These are phyloP conservation scores for Sebastes alutus DNA, from an alignment of 2,797 vertebrate genomes.

Conservation along the genomic window DNA sequence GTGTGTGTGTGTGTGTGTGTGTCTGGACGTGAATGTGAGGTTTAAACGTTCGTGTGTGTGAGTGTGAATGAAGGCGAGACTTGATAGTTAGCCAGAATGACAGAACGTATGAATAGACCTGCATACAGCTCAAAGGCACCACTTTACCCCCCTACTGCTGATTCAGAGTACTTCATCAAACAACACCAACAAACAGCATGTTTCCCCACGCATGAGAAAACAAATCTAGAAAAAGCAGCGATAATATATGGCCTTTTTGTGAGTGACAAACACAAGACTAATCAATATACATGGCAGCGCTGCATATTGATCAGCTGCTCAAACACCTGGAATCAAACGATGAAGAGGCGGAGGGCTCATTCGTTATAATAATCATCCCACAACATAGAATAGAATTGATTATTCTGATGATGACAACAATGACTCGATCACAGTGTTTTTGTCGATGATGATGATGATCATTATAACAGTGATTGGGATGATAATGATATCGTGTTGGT, in stretches of 20 bases:
- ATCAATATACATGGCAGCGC: not conserved
- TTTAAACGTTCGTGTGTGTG: slow-evolving; percentile 22
- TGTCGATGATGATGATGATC: not conserved
- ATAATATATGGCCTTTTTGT: not conserved
- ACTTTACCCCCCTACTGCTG: slow-evolving; percentile 45
- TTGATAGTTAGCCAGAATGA: slow-evolving; percentile 39
- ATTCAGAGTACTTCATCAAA: slow-evolving; percentile 23
- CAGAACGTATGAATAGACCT: slow-evolving; percentile 39
- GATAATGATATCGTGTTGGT: not conserved
- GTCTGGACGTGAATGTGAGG: slow-evolving; percentile 30
- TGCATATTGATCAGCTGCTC: slow-evolving; percentile 8
- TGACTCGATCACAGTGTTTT: slow-evolving; percentile 9
- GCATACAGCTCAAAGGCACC: slow-evolving; percentile 38
- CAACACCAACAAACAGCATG: not conserved
- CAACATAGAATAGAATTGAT: not conserved
- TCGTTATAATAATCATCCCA: not conserved
- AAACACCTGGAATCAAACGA: slow-evolving; percentile 6
- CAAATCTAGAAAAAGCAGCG: not conserved
- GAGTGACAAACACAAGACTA: not conserved
- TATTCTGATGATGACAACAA: not conserved
- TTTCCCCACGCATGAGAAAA: not conserved
- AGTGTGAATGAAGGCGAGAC: slow-evolving; percentile 24
- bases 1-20: slow-evolving; percentile 12
- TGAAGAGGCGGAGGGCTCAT: not conserved
- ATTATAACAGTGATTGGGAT: slow-evolving; percentile 1